A percentile compares a stretch with the other conserved stretches of the same genome.
Evolutionary conservation across 2,113 vertebrate species (phyloP).

Genomic region (Lepidothrix coronata): DNA sequence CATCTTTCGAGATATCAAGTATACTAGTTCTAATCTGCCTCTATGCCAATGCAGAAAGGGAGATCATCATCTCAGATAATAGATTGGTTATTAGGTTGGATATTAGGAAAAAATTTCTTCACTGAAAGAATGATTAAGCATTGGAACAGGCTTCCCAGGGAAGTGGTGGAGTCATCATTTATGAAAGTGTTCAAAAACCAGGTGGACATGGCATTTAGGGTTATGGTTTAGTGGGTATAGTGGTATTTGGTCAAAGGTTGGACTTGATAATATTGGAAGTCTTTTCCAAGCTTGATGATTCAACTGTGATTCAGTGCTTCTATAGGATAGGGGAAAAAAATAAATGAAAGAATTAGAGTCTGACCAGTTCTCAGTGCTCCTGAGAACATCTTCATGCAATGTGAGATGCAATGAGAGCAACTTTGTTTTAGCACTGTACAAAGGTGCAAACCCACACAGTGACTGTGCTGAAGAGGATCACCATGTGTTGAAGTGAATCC

Average conservation of each 20-base stretch:
- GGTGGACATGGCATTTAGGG: background rate
- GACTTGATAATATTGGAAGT: background rate
- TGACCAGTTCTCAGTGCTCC: background rate
- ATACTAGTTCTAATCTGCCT: background rate
- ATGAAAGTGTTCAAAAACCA: background rate
- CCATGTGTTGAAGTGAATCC: too few species aligned
- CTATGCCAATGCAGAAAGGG: background rate
- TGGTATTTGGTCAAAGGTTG: background rate
- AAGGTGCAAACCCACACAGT: background rate
- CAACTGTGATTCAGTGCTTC: background rate
- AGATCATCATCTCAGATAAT: background rate
- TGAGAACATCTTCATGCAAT: background rate
- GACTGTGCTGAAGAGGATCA: background rate
- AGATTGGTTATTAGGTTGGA: background rate
- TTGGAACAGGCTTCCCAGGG: background rate
- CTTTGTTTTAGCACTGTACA: background rate
- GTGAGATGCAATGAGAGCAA: background rate
- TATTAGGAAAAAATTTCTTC: background rate
- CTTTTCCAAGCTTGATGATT: background rate
- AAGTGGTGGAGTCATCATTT: background rate
- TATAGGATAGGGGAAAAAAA: background rate
- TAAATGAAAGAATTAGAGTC: background rate
- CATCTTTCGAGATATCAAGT: background rate
- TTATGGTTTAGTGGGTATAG: too few species aligned
- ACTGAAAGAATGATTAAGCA: background rate